Evolutionary conservation across 2,113 vertebrate species (phyloP), one percentile per base, ranked within the genome.

Genomic region (Drymodes brunneopygia): DNA sequence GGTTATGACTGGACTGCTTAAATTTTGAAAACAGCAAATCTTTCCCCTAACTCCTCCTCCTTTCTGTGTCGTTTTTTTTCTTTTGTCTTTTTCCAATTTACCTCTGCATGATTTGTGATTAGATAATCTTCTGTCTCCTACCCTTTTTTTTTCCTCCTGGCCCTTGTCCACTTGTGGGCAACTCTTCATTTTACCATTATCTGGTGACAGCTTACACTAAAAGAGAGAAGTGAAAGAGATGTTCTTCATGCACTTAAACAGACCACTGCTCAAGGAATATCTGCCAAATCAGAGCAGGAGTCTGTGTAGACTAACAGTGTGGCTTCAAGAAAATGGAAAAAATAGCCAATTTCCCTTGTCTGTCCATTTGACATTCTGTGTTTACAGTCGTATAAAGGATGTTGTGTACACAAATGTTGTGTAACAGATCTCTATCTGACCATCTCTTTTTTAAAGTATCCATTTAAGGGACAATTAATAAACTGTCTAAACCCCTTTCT

Each of bases 121-220:
- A 74, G 66, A 60, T 40, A 75, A 61, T 61, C 4, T 66, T 57
- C 27, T 42, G 6, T 62, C 7, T 53, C 8, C 9, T 38, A 16
- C 3, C 0, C 8, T 42, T 36, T 36, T 20, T 36, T 29, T 3
- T 1, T 0, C 3, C 3, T n/a, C 4, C 5, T 51, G 6, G 3
- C 12, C 2, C 5, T 50, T 56, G 4, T 47, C 62, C 53, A 27
- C 6, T 64, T 69, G 35, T 2, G 10, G 33, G 23, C n/a, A 69
- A 6, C 6, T 56, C 17, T 60, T 47, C 7, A 54, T 61, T 82
- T 79, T 51, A 35, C 45, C 51, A 2, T 72, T 82, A 23, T 60
- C 14, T 71, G 24, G 16, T 48, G 45, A 25, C 11, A 70, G 11
- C 15, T 84, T 9, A 31, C 31, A 50, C 12, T 36, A 31, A 51